Evolutionary conservation across 2,797 vertebrate species (phyloP).

Genomic region (Natrix natrix): DNA sequence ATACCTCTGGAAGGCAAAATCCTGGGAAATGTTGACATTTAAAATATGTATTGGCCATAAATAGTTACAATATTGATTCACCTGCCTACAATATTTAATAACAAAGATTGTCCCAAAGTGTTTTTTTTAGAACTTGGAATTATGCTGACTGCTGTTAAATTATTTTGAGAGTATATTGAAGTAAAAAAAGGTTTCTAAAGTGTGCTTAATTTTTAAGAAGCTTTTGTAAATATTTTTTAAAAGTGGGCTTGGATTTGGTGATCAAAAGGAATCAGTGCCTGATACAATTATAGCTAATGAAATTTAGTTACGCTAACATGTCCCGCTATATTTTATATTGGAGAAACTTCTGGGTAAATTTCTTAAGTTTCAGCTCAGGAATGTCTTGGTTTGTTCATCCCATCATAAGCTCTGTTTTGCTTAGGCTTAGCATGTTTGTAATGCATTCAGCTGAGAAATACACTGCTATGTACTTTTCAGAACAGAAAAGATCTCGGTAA

Average conservation of each 20-base stretch:
- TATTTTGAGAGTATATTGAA: neutral
- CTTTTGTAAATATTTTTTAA: neutral
- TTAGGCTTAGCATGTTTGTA: neutral
- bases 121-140: neutral
- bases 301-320: neutral
- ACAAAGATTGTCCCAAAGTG: neutral
- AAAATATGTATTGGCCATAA: neutral
- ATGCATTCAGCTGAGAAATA: neutral
- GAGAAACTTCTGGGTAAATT: accelerated
- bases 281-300: neutral
- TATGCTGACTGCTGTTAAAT: neutral
- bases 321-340: neutral
- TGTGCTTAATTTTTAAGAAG: neutral
- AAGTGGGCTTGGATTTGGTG: neutral
- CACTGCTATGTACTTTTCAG: neutral
- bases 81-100: neutral
- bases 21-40: neutral
- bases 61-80: neutral
- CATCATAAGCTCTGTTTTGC: neutral
- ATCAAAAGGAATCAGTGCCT: neutral
- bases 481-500: neutral
- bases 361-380: neutral
- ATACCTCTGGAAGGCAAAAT: neutral
- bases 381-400: neutral
- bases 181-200: neutral